Base-by-base conservation (phyloP, 2,113 vertebrate genomes). In the Heterotis niloticus region DNA sequence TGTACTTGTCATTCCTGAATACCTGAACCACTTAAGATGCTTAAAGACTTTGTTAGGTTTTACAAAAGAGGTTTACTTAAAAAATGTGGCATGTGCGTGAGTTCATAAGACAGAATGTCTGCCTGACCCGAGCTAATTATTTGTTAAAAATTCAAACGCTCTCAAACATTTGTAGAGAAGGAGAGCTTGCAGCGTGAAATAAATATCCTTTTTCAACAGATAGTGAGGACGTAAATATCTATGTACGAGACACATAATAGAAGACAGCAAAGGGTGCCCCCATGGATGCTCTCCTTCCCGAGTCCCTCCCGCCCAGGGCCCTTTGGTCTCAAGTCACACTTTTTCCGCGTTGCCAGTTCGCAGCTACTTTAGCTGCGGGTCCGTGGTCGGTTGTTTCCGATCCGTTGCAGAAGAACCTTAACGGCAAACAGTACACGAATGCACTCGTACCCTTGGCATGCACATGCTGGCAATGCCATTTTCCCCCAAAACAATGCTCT, bases 131-230 rank as follows among this genome's bases (percentile, higher is more conserved):
- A 60, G 70, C 24, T 64, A 72, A 73, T 60, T 57, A 80, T 75
- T 66, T 62, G 72, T 68, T 70, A n/a, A 81, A 18, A 24, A 78
- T 14, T 71, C 14, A 77, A 64, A 71, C 68, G 67, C 56, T n/a
- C 29, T 34, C 44, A 34, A 69, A 26, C 18, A 64, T 71, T 13
- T 18, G n/a, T 28, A 16, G 28, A 23, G 54, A 81, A 64, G 67
- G 65, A 71, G 57, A 16, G 5, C 10, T 26, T 20, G 23, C 24
- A 28, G 17, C 57, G 20, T 4, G 52, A 51, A 71, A 57, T 44
- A 24, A 34, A 57, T 9, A 44, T 12, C 24, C n/a, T n/a, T n/a
- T 59, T 26, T 16, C 4, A 62, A 17, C 5, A 23, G 23, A 56
- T 60, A 20, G 24, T 16, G 26, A 75, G 26, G 57, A 67, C 12